A percentile compares a stretch with the other conserved stretches of the same genome.
These are phyloP conservation scores for Myopa testacea DNA, from an alignment of 2,888 invertebrate species.

Conservation along the genomic window DNA sequence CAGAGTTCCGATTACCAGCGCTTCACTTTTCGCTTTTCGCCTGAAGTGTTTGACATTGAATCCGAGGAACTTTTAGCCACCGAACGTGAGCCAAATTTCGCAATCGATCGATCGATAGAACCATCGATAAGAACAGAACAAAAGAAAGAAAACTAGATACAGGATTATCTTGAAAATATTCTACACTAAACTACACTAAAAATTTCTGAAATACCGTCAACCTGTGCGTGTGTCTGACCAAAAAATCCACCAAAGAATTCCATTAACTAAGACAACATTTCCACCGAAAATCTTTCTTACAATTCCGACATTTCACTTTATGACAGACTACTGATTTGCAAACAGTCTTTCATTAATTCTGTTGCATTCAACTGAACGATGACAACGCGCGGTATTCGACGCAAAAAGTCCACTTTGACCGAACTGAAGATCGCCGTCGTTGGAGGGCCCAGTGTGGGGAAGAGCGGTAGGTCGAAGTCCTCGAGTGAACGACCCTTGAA, in stretches of 20 bases:
- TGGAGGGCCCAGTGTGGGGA: conserved; percentile 90
- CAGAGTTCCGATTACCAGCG: conserved; percentile 6
- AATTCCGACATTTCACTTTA: not conserved
- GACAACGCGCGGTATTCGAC: conserved; percentile 85
- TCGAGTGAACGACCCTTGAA: not conserved
- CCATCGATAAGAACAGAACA: not conserved
- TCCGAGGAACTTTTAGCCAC: conserved; percentile 18
- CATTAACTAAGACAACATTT: not conserved
- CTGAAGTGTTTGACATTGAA: conserved; percentile 27
- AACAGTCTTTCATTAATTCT: not conserved
- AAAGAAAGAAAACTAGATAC: not conserved
- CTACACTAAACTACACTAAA: not conserved
- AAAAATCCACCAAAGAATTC: not conserved
- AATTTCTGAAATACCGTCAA: conserved; percentile 21
- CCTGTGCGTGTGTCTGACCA: conserved; percentile 1
- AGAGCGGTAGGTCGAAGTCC: conserved; percentile 79
- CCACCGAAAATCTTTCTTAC: not conserved
- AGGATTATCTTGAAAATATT: not conserved
- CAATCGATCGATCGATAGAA: no score
- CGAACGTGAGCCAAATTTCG: not conserved
- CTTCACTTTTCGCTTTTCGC: not conserved
- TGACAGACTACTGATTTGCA: not conserved
- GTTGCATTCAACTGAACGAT: conserved; percentile 62
- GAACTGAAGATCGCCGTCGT: conserved; percentile 93
- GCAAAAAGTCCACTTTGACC: conserved; percentile 89